A percentile compares a stretch with the other conserved stretches of the same genome.
Conservation (phyloP, 2,888 invertebrate genomes). For the Latrodectus elegans region DNA sequence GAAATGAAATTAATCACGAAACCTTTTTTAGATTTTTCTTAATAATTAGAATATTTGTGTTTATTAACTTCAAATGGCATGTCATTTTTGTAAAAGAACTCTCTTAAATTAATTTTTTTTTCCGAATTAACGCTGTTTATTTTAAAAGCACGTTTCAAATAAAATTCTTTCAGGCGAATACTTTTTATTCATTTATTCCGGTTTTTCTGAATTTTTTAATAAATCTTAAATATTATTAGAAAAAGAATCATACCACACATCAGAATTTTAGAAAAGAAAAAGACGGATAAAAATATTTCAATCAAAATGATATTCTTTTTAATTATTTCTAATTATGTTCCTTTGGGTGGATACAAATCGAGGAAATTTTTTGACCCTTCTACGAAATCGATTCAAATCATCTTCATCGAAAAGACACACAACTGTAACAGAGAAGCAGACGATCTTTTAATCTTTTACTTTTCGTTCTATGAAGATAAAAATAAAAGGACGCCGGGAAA, state of each 20-base stretch:
- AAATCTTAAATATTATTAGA: background rate
- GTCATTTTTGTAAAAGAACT: too few relatives aligned
- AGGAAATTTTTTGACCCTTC: slow-evolving; percentile 52
- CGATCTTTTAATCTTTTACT: slow-evolving; percentile 61
- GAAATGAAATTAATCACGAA: too few relatives aligned
- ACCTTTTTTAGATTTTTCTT: too few relatives aligned
- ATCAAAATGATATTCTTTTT: slow-evolving; percentile 62
- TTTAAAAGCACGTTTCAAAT: too few relatives aligned
- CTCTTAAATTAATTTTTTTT: too few relatives aligned
- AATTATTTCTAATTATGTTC: slow-evolving; percentile 56
- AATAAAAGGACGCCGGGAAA: slow-evolving; percentile 6
- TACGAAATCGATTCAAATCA: slow-evolving; percentile 65
- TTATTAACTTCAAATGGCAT: too few relatives aligned
- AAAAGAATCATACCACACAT: slow-evolving; percentile 33
- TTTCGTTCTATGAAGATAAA: slow-evolving; percentile 21
- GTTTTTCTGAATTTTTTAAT: background rate
- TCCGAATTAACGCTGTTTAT: too few relatives aligned
- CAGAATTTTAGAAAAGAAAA: slow-evolving; percentile 56
- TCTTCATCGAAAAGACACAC: slow-evolving; percentile 52
- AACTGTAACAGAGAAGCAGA: slow-evolving; percentile 33
- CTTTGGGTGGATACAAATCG: slow-evolving; percentile 51
- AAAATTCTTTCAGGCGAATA: background rate
- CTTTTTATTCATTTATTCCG: background rate
- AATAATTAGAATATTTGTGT: too few relatives aligned
- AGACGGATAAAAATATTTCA: slow-evolving; percentile 54